Base-by-base conservation (phyloP, 1,140 invertebrate genomes). In the Drosophila ficusphila region DNA sequence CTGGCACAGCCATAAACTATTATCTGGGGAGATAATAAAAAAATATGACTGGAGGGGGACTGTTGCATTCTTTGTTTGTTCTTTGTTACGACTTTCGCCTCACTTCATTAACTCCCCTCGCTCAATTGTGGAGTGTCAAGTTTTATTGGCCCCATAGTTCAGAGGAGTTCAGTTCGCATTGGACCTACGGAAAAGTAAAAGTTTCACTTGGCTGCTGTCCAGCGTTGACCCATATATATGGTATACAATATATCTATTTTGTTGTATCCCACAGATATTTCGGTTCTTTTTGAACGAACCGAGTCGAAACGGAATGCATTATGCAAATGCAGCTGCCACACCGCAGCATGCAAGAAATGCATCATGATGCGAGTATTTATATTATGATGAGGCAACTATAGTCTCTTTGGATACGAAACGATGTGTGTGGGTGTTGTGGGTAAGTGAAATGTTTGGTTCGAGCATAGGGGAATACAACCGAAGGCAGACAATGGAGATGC, bases 31-130 rank as follows among this genome's bases (percentile, higher is more conserved):
- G 16, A 19, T 46, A 31, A 47, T 47, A 49, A 41, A 54, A 31
- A 21, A 27, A 3, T 12, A 31, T 29, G 38, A 8, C 16, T 23
- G 7, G 34, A 18, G 27, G 36, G 21, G 23, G 4, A 31, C 31
- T 39, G 56, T 41, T 61, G 74, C 76, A 79, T 86, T 88, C 73
- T 88, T 76, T 77, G 72, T 76, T 64, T 79, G 76, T 79, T 86
- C 81, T 85, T 76, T 74, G 67, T 81, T 86, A 62, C 47, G 75
- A 85, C 81, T 85, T 85, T 85, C 81, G 81, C 81, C 64, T 38
- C 76, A 73, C 61, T 83, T 77, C 73, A 53, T 57, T 64, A 70
- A 57, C 54, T 56, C 41, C 21, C 44, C 34, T 44, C 33, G 36
- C 27, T 56, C 79, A 85, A 64, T 70, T 69, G 76, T 65, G 16